Evolutionary conservation across 2,888 invertebrate species (phyloP), one percentile per base, ranked within the genome.

Genomic region (Parnassius glacialis): DNA sequence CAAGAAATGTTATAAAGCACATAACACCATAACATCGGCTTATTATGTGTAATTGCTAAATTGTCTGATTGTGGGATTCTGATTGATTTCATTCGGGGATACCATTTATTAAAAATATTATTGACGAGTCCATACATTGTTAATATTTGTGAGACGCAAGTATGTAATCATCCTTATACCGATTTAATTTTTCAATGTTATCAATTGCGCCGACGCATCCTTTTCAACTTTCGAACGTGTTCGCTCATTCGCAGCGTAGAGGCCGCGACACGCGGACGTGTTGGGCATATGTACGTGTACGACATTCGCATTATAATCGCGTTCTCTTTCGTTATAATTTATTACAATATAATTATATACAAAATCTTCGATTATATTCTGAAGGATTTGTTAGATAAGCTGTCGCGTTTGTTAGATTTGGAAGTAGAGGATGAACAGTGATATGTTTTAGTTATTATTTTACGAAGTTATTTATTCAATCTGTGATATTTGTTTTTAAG

Each of bases 311-410:
- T 81, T 7, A 50, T 88, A n/a, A 84, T 90, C 59, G 85, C 87
- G 62, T 75, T 80, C 45, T 84, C 80, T 68, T 84, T 79, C 57
- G 76, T 88, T 2, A 62, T 90, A 13, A 78, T 87, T 57, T 89
- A 85, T 63, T 90, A 89, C 51, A 86, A 84, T 66, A 78, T 88
- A 59, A 86, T 89, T 68, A 65, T 88, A 13, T 83, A 81, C 65
- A 85, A 78, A 74, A 83, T 90, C 0, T 70, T 88, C 0, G 85
- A 88, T 69, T 74, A 75, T 2, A 68, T 83, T n/a, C 44, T 90
- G 1, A 65, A 73, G 0, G 70, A 68, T 12, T 50, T 83, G 0
- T 48, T 87, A 12, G 62, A 67, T 10, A 68, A 72, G 10, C 9
- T 88, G 1, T 72, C 75, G 0, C 73, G 72, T 47, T 25, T 84